phyloP scores from a whole-genome alignment of 1,140 invertebrate species.

The Drosophila ambigua region DNA sequence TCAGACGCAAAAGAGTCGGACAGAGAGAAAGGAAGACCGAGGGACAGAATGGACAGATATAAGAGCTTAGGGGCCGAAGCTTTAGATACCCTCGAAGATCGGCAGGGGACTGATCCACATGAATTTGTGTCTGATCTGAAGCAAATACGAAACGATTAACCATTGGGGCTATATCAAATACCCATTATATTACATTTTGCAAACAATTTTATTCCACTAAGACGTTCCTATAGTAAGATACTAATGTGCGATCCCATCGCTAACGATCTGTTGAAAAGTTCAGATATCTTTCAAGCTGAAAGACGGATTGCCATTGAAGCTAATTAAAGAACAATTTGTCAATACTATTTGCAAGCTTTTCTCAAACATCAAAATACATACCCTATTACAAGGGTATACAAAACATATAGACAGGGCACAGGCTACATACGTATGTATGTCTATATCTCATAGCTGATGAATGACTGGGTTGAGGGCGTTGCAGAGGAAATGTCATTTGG shows the following conservation, averaged over 20 bases:
- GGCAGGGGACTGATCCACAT: too few species aligned
- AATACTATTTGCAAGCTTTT: background rate
- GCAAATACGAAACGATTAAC: too few species aligned
- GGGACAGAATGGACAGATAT: constrained; percentile 9
- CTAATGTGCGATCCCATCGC: too few species aligned
- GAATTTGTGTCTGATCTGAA: too few species aligned
- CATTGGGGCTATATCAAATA: too few species aligned
- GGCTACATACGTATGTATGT: background rate
- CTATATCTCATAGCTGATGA: constrained; percentile 52
- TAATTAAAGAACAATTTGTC: too few species aligned
- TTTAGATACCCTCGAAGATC: constrained; percentile 15
- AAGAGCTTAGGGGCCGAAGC: background rate
- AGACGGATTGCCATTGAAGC: too few species aligned
- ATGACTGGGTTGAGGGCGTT: constrained; percentile 12
- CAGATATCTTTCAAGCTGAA: too few species aligned
- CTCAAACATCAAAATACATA: background rate
- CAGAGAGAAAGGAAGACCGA: constrained; percentile 16
- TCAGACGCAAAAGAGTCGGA: constrained; percentile 64
- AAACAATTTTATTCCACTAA: too few species aligned
- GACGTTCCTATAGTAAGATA: too few species aligned
- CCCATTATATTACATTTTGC: too few species aligned
- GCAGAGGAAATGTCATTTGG: constrained; percentile 52
- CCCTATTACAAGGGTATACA: constrained; percentile 10
- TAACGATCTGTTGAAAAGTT: too few species aligned
- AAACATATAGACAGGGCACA: constrained; percentile 43